Conservation (phyloP, 2,113 vertebrate genomes). For the Chionis minor region DNA sequence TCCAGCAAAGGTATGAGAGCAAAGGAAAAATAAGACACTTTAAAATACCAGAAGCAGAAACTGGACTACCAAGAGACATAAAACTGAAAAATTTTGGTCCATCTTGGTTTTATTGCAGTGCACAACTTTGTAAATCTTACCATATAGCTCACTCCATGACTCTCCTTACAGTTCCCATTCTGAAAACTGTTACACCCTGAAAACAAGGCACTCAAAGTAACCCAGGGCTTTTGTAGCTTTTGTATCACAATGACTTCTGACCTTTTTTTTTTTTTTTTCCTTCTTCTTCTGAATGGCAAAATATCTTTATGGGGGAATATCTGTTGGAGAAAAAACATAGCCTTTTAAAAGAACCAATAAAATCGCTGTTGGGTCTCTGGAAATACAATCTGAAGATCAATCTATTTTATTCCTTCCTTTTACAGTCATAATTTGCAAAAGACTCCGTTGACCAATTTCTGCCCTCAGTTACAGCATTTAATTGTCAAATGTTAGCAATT, state of each 20-base stretch:
- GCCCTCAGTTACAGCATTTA: background rate
- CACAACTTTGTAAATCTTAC: background rate
- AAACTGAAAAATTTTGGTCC: background rate
- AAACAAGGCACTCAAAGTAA: background rate
- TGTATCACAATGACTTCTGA: background rate
- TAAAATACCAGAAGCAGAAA: background rate
- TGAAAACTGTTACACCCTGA: background rate
- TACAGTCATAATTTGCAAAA: background rate
- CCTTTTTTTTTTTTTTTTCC: background rate
- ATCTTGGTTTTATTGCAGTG: background rate
- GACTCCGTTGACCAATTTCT: background rate
- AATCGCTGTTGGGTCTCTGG: background rate
- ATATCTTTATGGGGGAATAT: background rate
- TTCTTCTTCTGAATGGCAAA: background rate
- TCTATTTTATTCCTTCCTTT: background rate
- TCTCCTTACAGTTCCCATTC: background rate
- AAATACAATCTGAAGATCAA: background rate
- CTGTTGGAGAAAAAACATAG: background rate
- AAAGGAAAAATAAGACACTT: background rate
- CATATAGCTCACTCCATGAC: background rate
- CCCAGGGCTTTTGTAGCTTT: background rate
- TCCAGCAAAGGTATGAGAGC: background rate
- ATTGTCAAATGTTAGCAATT: background rate
- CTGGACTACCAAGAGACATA: background rate
- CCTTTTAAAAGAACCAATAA: background rate